phyloP scores from a whole-genome alignment of 2,888 invertebrate species.

The Eueremaeus valkanovi region DNA sequence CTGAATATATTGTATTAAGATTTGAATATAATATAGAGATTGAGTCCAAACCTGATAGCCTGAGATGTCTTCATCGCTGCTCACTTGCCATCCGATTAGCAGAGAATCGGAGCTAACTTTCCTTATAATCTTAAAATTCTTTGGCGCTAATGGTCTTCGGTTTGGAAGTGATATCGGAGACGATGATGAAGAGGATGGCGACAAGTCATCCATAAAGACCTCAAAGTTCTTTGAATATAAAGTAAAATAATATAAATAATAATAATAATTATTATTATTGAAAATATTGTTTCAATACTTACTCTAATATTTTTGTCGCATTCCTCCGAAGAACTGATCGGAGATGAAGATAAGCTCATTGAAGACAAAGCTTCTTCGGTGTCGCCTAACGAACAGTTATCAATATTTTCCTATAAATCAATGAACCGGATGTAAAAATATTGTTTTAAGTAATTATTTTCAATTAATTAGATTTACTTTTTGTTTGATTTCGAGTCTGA shows the following conservation, averaged over 20 bases:
- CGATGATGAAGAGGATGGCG: not conserved
- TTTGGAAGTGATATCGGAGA: not conserved
- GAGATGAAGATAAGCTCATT: not conserved
- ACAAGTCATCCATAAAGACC: not conserved
- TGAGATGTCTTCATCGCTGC: not conserved
- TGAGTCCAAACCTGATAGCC: not conserved
- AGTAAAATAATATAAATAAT: too few species aligned
- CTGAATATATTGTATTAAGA: too few species aligned
- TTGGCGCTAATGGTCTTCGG: not conserved
- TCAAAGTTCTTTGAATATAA: not conserved
- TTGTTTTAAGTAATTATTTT: not conserved
- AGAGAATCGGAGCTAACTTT: not conserved
- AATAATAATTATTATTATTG: too few species aligned
- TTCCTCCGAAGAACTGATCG: not conserved
- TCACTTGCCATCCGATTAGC: not conserved
- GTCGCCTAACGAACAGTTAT: not conserved
- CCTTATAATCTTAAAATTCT: not conserved
- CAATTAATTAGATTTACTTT: conserved; percentile 39
- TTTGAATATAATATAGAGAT: not conserved
- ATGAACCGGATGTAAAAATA: not conserved
- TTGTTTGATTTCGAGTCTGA: conserved; percentile 42
- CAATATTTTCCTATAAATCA: not conserved
- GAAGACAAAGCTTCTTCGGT: not conserved
- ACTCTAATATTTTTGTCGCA: not conserved
- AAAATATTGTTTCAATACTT: not conserved